Base-by-base conservation (phyloP, 2,113 vertebrate genomes). In the Forbesichthys agassizii region DNA sequence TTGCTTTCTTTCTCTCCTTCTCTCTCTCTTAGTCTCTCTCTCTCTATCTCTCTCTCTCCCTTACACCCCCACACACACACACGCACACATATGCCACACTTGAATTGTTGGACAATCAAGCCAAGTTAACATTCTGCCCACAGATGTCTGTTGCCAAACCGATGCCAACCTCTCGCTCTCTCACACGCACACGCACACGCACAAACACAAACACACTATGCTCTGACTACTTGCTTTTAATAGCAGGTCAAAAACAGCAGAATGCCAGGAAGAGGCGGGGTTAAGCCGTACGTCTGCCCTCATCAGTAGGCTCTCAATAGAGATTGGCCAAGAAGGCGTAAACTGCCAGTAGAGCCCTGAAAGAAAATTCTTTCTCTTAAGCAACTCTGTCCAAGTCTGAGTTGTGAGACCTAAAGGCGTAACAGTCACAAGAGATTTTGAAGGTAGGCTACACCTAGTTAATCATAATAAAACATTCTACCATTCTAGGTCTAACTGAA, bases 251-350 rank as follows among this genome's bases (percentile, higher is more conserved):
- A 75, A 85, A 88, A 86, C 68, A 69, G 69, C 86, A 84, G 86
- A 90, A 84, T 90, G 83, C 72, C 56, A 82, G 71, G 62, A 49
- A 78, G 74, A 72, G 73, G 78, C 11, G 80, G 77, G 47, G 68
- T 55, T 56, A 82, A 87, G 55, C 36, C 74, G 54, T 71, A 74
- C 68, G 85, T 88, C 89, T 89, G 83, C 77, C 79, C 84, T 74
- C 83, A 87, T 86, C 86, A 87, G 82, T 48, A 79, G 8, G 56
- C 62, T 67, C 79, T 89, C 76, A 86, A 90, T 78, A 88, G 83
- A 86, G 86, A 86, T 79, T 87, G 87, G 87, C 84, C 86, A 84
- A 76, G 76, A 86, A 84, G 69, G 81, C 85, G 84, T 88, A 85
- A 86, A 90, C 73, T 68, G 79, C 68, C 82, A 48, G 77, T 54